Percentiles rank a stretch among this genome's conserved stretches.
Conservation (phyloP, 2,888 invertebrate genomes). For the Petrolisthes cinctipes region DNA sequence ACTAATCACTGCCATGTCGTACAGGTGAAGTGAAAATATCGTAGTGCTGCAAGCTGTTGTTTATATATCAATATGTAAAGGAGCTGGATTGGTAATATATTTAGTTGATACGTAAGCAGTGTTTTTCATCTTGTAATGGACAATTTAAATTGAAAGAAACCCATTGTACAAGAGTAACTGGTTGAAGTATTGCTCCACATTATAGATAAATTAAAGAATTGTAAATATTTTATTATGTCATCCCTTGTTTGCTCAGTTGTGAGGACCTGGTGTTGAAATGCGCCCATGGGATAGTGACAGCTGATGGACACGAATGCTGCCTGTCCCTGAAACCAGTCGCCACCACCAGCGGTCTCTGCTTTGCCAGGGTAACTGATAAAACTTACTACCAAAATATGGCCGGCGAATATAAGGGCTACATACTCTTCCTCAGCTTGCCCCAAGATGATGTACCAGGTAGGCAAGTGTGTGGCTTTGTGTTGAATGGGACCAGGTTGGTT, state of each 20-base stretch:
- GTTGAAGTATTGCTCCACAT: too few relatives aligned
- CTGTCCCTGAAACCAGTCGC: background rate
- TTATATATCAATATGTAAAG: background rate
- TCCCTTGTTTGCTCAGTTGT: slow-evolving; percentile 19
- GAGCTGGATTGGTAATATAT: background rate
- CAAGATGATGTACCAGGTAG: slow-evolving; percentile 23
- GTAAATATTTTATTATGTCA: background rate
- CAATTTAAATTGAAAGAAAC: background rate
- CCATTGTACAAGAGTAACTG: too few relatives aligned
- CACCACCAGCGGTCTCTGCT: slow-evolving; percentile 28
- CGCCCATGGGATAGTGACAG: background rate
- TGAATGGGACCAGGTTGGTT: too few relatives aligned
- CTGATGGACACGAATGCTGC: background rate
- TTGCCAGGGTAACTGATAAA: background rate
- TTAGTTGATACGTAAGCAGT: background rate
- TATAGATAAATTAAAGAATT: too few relatives aligned
- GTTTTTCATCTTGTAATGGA: background rate
- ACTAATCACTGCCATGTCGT: slow-evolving; percentile 14
- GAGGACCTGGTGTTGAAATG: slow-evolving; percentile 27
- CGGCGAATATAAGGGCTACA: slow-evolving; percentile 21
- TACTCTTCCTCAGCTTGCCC: slow-evolving; percentile 5
- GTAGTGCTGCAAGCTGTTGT: background rate
- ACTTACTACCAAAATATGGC: background rate
- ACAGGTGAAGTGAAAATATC: slow-evolving; percentile 17
- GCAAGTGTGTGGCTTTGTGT: background rate